Base-by-base conservation (phyloP, 64 coral and sea anemone species). In the Trachythela sp. region DNA sequence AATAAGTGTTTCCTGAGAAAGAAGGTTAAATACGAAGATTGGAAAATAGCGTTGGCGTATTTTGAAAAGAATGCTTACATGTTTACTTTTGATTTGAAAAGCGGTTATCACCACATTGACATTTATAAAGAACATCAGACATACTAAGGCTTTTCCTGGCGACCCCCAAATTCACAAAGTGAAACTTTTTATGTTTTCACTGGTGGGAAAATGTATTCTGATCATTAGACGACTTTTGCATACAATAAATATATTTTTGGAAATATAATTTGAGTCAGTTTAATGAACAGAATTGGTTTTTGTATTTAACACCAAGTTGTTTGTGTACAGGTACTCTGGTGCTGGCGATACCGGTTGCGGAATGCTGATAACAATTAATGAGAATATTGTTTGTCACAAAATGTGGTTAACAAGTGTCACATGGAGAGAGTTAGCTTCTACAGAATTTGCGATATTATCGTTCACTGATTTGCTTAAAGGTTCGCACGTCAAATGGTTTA, bases 81-180 rank as follows among this genome's bases (percentile, higher is more conserved):
- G 88, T 54, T 90, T 43, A 20, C 36, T n/a, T 94, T 90, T 84
- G 92, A 92, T 85, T 38, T 92, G 4, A 88, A 92, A 48, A 89
- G 54, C 59, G 91, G 91, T 18, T 89, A 89, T 84, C 87, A 93
- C 36, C 92, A 93, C 45, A 90, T 83, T 37, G 84, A 89, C 24
- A 90, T 90, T 75, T 48, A 54, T 41, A 27, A 10, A 11, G 20
- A 77, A 11, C 41, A 89, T 54, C 87, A 76, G 8, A 52, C 4
- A 6, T 86, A 85, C 60, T 54, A 45, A 11, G 4, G 42, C 42
- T 87, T 83, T n/a, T 60, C 87, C 34, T 94, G 84, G 88, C 40
- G 48, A 29, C n/a, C n/a, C 68, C 30, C 75, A n/a, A 45, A n/a
- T 0, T 67, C n/a, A 8, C 17, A 13, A 80, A 39, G 39, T 33